Base-by-base conservation (phyloP, 2,113 vertebrate species). In the Oncorhynchus clarkii region DNA sequence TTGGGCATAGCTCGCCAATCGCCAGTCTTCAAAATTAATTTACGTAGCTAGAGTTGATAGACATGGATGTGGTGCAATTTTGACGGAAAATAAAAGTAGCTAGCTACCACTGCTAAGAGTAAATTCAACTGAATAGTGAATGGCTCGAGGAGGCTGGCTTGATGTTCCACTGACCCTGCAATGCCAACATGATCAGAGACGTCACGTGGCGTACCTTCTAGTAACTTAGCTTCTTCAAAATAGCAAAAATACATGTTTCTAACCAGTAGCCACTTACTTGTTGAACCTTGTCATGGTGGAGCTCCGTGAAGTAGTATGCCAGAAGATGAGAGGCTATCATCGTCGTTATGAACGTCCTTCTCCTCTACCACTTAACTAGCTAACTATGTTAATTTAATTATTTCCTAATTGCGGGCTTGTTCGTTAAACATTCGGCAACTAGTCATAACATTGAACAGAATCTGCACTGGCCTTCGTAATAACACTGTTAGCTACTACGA, bases 311-410 rank as follows among this genome's bases (percentile, higher is more conserved):
- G 88, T 93, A 93, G 78, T 94, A 95, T 1, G 93, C 94, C 72
- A 95, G 84, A 51, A 95, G 86, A 82, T 94, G 94, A 0, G 95
- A 94, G 1, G 95, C 92, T 73, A 95, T 95, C 97, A 98, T 98
- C 71, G 73, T 90, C 22, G 18, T 70, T 49, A 20, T 20, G 7
- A 16, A 34, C 13, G 24, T 16, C 27, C 34, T 57, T 57, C 16
- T 57, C 14, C 18, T 20, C 54, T 20, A 6, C 54, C 16, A 57
- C 54, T 57, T 57, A 57, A 18, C 57, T 60, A 16, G 14, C n/a
- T n/a, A 64, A 57, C 18, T 57, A 14, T 26, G 26, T 24, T 16
- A 67, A 26, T 14, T 29, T 2, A 67, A 27, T 67, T 31, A 24
- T 67, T 67, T 67, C 65, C 26, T 29, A 45, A 11, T 45, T 18